phyloP scores from a whole-genome alignment of 2,113 vertebrate genomes.

The Eubucco bourcierii region DNA sequence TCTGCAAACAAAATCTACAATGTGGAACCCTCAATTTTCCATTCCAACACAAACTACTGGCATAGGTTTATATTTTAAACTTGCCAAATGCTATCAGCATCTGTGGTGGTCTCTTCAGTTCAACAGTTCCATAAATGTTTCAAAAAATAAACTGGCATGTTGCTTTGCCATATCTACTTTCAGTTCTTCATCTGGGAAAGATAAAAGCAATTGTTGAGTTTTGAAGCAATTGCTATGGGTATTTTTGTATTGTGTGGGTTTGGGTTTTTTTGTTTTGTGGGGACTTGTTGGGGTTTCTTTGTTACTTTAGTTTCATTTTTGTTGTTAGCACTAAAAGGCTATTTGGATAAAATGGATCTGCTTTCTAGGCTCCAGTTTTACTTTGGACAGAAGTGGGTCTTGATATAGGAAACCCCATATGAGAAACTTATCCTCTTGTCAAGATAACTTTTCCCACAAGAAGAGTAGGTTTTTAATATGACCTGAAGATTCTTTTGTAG shows the following conservation, averaged over 20 bases:
- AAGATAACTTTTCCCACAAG: background rate
- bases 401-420: background rate
- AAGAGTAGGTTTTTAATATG: background rate
- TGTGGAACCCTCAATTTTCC: background rate
- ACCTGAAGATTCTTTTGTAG: background rate
- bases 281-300: no score
- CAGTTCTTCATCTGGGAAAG: accelerated
- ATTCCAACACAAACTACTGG: background rate
- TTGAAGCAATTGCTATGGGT: background rate
- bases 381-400: background rate
- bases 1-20: background rate
- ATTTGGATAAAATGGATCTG: background rate
- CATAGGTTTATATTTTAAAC: background rate
- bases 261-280: background rate
- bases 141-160: no score
- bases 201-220: background rate
- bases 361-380: background rate
- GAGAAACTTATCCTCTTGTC: background rate
- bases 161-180: background rate
- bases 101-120: background rate
- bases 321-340: background rate
- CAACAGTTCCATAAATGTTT: background rate
- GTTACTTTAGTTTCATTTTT: no score
- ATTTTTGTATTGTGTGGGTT: no score
- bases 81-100: background rate